phyloP scores from a whole-genome alignment of 2,797 vertebrate genomes.

The Eupleurogrammus muticus region DNA sequence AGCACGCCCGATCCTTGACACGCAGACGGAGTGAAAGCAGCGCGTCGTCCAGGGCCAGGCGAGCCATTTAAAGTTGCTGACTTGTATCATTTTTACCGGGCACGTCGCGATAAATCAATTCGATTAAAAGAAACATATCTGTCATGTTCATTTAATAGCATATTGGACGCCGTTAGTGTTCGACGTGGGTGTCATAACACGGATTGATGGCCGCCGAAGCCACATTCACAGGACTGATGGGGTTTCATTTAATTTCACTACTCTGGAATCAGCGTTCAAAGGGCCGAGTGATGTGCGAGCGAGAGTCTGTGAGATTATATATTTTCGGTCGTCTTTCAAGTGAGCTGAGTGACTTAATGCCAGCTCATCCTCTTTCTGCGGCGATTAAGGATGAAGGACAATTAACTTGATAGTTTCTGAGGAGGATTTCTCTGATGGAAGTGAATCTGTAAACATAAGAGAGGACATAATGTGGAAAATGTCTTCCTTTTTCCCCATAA shows the following conservation, averaged over 20 bases:
- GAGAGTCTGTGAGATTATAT: slow-evolving; percentile 55
- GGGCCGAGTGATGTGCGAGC: slow-evolving; percentile 52
- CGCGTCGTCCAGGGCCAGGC: slow-evolving; percentile 22
- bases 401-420: slow-evolving; percentile 49
- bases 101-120: slow-evolving; percentile 66
- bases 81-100: slow-evolving; percentile 60
- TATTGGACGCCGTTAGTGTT: slow-evolving; percentile 67
- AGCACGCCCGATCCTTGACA: slow-evolving; percentile 54
- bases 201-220: slow-evolving; percentile 69
- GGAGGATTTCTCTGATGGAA: slow-evolving; percentile 3
- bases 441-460: not conserved
- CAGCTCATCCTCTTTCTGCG: slow-evolving; percentile 38
- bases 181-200: slow-evolving; percentile 66
- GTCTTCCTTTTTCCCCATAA: too few relatives aligned
- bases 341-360: slow-evolving; percentile 47
- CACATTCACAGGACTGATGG: slow-evolving; percentile 66
- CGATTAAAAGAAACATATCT: slow-evolving; percentile 75
- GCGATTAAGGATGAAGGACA: slow-evolving; percentile 32
- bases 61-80: slow-evolving; percentile 72
- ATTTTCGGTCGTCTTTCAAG: slow-evolving; percentile 61
- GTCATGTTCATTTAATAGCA: slow-evolving; percentile 74
- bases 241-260: slow-evolving; percentile 68
- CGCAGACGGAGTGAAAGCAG: slow-evolving; percentile 31
- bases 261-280: slow-evolving; percentile 59
- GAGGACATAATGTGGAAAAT: too few relatives aligned